Evolutionary conservation across 2,797 vertebrate species (phyloP), one percentile per base, ranked within the genome.

Genomic region (Hylomyscus alleni): DNA sequence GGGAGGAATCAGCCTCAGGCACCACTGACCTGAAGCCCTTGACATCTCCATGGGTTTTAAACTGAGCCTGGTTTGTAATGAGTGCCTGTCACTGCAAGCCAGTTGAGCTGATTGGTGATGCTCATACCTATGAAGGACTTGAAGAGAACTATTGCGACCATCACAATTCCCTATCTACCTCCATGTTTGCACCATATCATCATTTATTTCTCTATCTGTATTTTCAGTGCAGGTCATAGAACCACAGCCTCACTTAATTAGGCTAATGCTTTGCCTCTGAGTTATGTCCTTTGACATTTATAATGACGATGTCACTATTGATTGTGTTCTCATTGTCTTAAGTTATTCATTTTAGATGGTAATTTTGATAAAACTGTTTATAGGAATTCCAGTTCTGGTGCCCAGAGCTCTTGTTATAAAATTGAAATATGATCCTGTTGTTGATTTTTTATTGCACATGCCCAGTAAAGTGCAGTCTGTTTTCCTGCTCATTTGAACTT

Each of bases 401-500:
- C 15, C 47, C 14, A 72, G 31, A 91, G 37, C 37, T 88, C 50
- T 47, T 56, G 2, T 95, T 83, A 69, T 52, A 44, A 52, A 72
- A 93, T 65, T 87, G 60, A 76, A 69, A 50, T 2, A 10, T 26
- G 58, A 73, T 72, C 77, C 67, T 82, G 40, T 29, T 91, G 29
- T 77, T 97, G 80, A 80, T 82, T 95, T 96, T 96, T 72, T 58
- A 87, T 62, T 90, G 69, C 62, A 34, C 44, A 65, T 85, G 77
- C 20, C 9, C 37, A 65, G 14, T 87, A 67, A 95, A 89, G 31
- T 75, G 31, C 62, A 94, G 56, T 29, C 9, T 86, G 22, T 94
- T 93, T 97, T 91, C 75, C 54, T 95, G 75, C 37, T 84, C 78
- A 44, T 54, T 91, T 91, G 96, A 91, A 77, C 92, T 96, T 95